Conservation (phyloP, 2,797 vertebrate genomes). For the Mastacembelus armatus region DNA sequence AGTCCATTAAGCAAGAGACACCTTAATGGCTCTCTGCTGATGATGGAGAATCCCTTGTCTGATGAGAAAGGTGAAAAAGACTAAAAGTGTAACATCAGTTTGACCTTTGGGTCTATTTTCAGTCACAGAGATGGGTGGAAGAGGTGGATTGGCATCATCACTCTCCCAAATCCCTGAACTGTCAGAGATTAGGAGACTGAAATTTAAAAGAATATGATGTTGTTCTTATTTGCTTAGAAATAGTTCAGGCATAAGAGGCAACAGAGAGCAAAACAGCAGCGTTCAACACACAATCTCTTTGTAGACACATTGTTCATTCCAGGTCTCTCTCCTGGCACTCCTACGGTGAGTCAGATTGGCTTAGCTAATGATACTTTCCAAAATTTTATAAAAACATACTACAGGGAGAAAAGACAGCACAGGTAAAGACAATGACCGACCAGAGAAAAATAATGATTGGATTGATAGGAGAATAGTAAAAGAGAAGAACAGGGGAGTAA, state of each 20-base stretch:
- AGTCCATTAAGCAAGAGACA: slow-evolving; percentile 85
- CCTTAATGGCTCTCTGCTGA: slow-evolving; percentile 79
- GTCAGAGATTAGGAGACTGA: slow-evolving; percentile 29
- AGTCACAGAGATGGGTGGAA: slow-evolving; percentile 48
- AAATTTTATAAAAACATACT: slow-evolving; percentile 20
- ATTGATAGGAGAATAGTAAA: slow-evolving; percentile 3
- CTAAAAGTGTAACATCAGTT: slow-evolving; percentile 71
- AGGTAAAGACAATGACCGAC: slow-evolving; percentile 15
- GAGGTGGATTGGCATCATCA: slow-evolving; percentile 48
- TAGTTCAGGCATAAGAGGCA: slow-evolving; percentile 1
- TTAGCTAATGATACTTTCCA: slow-evolving; percentile 14
- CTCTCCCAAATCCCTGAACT: slow-evolving; percentile 37
- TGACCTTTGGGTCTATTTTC: slow-evolving; percentile 73
- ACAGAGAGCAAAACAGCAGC: not conserved
- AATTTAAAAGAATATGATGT: slow-evolving; percentile 25
- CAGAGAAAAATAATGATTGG: slow-evolving; percentile 5
- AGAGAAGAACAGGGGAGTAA: not conserved
- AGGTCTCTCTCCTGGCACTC: not conserved
- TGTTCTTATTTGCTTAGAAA: slow-evolving; percentile 34
- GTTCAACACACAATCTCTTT: slow-evolving; percentile 5
- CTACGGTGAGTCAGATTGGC: not conserved
- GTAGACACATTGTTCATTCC: not conserved
- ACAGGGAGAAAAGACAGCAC: slow-evolving; percentile 4
- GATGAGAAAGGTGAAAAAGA: slow-evolving; percentile 79
- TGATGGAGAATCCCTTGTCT: slow-evolving; percentile 82